These are phyloP conservation scores for Sebastiscus albofasciatus DNA, from an alignment of 2,797 vertebrate genomes.

Conservation along the genomic window DNA sequence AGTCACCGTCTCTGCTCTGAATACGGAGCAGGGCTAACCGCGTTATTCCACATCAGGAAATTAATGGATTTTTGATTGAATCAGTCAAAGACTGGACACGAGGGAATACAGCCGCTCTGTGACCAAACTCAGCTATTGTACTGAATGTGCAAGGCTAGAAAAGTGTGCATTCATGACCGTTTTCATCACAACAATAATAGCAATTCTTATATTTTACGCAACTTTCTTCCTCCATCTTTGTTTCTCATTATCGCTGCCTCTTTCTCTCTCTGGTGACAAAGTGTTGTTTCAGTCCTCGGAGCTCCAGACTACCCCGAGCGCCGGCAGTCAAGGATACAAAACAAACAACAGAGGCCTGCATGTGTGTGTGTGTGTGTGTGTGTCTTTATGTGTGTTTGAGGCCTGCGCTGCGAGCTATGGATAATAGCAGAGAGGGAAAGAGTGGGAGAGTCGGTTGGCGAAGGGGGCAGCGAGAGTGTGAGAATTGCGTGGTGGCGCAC, in stretches of 20 bases:
- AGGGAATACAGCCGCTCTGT: background rate
- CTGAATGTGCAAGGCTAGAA: no score
- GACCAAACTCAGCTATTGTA: background rate
- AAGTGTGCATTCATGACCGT: background rate
- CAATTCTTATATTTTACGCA: background rate
- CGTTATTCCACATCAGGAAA: constrained; percentile 48
- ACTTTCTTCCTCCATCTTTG: background rate
- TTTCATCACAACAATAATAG: background rate
- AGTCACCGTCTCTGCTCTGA: constrained; percentile 66
- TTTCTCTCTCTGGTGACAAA: constrained; percentile 14
- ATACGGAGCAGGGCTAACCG: constrained; percentile 22
- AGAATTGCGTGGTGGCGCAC: constrained; percentile 71
- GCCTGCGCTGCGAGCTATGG: constrained; percentile 38
- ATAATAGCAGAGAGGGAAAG: constrained; percentile 25
- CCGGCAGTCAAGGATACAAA: constrained; percentile 78
- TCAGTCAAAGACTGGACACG: constrained; percentile 32
- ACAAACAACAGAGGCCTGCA: constrained; percentile 65
- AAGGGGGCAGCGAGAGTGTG: constrained; percentile 58
- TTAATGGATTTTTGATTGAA: constrained; percentile 48
- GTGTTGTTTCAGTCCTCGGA: constrained; percentile 35
- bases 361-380: constrained; percentile 32
- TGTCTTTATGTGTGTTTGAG: background rate
- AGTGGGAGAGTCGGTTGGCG: constrained; percentile 23
- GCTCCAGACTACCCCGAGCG: constrained; percentile 24
- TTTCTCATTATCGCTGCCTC: background rate